Evolutionary conservation across 1,140 invertebrate species (phyloP).

Genomic region (Drosophila sturtevanti): DNA sequence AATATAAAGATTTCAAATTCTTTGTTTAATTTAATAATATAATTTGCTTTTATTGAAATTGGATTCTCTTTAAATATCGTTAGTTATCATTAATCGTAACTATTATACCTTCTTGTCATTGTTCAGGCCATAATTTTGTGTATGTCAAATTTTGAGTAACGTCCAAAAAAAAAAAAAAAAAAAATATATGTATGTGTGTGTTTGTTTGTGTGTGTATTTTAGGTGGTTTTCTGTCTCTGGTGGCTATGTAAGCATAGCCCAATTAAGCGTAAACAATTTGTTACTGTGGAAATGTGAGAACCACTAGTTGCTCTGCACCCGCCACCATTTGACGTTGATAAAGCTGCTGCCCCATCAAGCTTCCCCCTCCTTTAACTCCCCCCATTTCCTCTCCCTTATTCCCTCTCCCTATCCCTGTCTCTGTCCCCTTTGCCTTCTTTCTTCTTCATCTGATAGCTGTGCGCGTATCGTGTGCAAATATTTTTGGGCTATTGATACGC

Average conservation of each 20-base stretch:
- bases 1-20: too few species aligned
- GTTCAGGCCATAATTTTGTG: constrained; percentile 1
- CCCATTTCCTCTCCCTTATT: too few species aligned
- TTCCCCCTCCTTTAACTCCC: neutral
- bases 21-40: too few species aligned
- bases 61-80: neutral
- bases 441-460: neutral
- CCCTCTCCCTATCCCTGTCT: too few species aligned
- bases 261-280: constrained; percentile 80
- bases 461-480: constrained; percentile 56
- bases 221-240: constrained; percentile 44
- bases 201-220: constrained; percentile 37
- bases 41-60: neutral
- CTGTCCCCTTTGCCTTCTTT: neutral
- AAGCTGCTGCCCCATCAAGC: constrained; percentile 34
- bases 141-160: constrained; percentile 9
- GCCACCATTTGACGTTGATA: constrained; percentile 63
- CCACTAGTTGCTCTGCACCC: constrained; percentile 66
- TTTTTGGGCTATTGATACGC: constrained; percentile 75
- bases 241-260: constrained; percentile 69
- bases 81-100: neutral
- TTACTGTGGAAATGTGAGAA: constrained; percentile 67
- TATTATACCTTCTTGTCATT: neutral
- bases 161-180: too few species aligned
- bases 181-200: constrained; percentile 34